A percentile compares a stretch with the other conserved stretches of the same genome.
Conservation (phyloP, 1,140 invertebrate species). For the Ceratoteleas bidentatus region DNA sequence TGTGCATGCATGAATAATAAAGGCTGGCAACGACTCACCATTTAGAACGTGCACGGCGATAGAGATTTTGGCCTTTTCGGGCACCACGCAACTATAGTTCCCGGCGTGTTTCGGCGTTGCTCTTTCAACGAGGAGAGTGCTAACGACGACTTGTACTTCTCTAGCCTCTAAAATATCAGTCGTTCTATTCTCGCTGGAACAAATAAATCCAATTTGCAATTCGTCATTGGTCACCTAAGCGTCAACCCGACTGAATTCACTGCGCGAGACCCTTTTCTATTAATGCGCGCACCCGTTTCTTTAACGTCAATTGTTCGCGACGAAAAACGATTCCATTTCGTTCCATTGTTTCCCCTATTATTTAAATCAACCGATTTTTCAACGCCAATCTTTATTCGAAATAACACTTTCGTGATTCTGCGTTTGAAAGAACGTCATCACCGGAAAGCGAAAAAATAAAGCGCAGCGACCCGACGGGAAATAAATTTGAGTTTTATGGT, state of each 20-base stretch:
- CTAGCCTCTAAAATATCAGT: slow-evolving; percentile 79
- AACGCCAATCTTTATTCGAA: too few relatives aligned
- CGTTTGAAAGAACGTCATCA: too few relatives aligned
- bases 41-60: slow-evolving; percentile 82
- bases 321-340: neutral
- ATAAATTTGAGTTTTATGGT: slow-evolving; percentile 21
- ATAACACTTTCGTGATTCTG: too few relatives aligned
- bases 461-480: neutral
- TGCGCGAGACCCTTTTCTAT: slow-evolving; percentile 28
- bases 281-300: neutral
- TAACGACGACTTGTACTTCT: slow-evolving; percentile 81
- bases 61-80: slow-evolving; percentile 78
- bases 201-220: slow-evolving; percentile 54
- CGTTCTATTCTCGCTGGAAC: slow-evolving; percentile 81
- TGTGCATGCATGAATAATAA: slow-evolving; percentile 13
- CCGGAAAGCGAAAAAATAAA: neutral
- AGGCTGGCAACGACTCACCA: slow-evolving; percentile 72
- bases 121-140: slow-evolving; percentile 82
- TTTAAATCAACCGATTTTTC: too few relatives aligned
- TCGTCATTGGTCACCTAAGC: slow-evolving; percentile 31
- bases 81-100: slow-evolving; percentile 83
- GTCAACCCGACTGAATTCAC: slow-evolving; percentile 31
- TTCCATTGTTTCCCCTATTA: too few relatives aligned
- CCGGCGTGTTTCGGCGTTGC: slow-evolving; percentile 83
- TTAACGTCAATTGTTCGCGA: slow-evolving; percentile 3